Evolutionary conservation across 1,140 invertebrate genomes (phyloP), one percentile per base, ranked within the genome.

Genomic region (Brachionus plicatilis): DNA sequence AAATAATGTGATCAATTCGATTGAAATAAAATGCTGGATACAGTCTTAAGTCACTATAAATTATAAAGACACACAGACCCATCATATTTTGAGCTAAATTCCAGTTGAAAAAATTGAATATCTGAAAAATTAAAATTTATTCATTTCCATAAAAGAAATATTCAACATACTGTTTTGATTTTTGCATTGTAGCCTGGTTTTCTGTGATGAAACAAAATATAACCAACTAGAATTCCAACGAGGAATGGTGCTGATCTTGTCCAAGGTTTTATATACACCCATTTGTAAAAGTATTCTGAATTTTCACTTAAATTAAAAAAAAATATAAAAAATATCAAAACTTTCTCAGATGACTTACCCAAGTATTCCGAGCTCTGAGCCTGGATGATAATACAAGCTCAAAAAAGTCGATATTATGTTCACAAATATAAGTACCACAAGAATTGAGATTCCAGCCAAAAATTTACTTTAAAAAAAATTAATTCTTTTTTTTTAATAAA

Each of bases 211-310:
- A 41, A 72, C 14, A 72, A 20, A 37, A 89, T 47, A 65, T 90
- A 89, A 14, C 90, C 91, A 6, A 90, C 86, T 11, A 90, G 45
- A 56, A 92, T 87, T 4, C 91, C 91, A 76, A 92, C 86, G 47
- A 91, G 87, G 85, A 91, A 92, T 12, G 91, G 90, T 5, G 88
- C 89, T 33, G 91, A 89, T 60, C 91, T 87, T 85, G 89, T 90
- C 87, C 92, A 92, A 1, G 91, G 92, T 50, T 90, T 90, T 1
- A 96, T 95, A 85, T 95, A 97, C 86, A 97, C 94, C 85, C 96
- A 94, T 8, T 88, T 84, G 86, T 86, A 86, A 14, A 43, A 72
- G 20, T 43, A 72, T 17, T 72, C 7, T 43, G 68, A 41, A 41
- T 72, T 43, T 20, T 37, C 17, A 43, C 68, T 72, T 72, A 47